Evolutionary conservation across 2,888 invertebrate genomes (phyloP).

Genomic region (Leptarthrus brevirostris): DNA sequence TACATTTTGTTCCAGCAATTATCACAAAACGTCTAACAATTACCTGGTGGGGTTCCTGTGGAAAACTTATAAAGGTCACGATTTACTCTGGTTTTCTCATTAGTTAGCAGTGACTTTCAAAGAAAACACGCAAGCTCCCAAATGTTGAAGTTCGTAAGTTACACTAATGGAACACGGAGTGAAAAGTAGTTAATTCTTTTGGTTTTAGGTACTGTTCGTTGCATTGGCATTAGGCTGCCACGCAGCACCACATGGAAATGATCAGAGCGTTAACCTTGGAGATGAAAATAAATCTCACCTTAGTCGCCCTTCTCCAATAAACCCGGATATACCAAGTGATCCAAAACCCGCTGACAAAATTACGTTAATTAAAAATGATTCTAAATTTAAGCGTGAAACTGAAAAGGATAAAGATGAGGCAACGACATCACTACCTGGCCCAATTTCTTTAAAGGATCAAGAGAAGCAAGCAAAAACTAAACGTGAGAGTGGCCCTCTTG

Average conservation of each 20-base stretch:
- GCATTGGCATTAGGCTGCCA: background rate
- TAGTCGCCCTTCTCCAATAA: slow-evolving; percentile 60
- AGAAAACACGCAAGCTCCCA: background rate
- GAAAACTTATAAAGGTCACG: slow-evolving; percentile 4
- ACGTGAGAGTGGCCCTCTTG: too few relatives aligned
- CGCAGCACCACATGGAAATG: background rate
- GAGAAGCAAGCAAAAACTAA: too few relatives aligned
- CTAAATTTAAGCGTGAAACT: background rate
- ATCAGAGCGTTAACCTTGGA: background rate
- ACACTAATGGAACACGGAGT: background rate
- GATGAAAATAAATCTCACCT: background rate
- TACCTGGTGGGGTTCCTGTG: background rate
- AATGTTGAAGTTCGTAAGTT: slow-evolving; percentile 23
- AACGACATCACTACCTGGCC: too few relatives aligned
- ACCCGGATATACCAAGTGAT: slow-evolving; percentile 60
- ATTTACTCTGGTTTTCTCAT: background rate
- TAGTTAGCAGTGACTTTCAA: background rate
- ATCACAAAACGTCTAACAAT: background rate
- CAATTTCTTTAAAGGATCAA: too few relatives aligned
- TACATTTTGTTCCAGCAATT: slow-evolving; percentile 13
- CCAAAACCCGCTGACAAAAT: slow-evolving; percentile 60
- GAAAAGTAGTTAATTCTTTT: background rate
- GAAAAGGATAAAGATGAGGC: background rate
- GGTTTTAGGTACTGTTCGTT: background rate
- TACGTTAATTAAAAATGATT: slow-evolving; percentile 55